phyloP scores from a whole-genome alignment of 2,113 vertebrate genomes.

The Protobothrops mucrosquamatus region DNA sequence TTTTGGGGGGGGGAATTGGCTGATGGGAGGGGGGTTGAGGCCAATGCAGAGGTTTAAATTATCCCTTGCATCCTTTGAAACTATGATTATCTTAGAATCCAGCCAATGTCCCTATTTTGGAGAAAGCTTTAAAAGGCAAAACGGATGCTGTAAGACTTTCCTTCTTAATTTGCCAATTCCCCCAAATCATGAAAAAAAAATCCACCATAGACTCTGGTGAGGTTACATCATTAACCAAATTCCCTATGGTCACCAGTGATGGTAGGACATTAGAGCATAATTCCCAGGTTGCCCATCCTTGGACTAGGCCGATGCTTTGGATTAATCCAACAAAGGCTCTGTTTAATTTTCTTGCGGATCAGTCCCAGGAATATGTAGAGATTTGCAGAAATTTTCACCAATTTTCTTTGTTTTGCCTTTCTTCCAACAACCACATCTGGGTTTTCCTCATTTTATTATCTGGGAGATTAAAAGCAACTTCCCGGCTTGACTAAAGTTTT shows the following conservation, averaged over 20 bases:
- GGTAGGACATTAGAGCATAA: neutral
- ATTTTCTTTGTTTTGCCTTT: neutral
- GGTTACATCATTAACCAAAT: neutral
- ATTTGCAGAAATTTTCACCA: neutral
- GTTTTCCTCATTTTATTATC: neutral
- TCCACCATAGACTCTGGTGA: neutral
- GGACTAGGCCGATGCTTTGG: neutral
- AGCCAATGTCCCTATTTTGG: neutral
- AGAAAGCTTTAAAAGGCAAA: neutral
- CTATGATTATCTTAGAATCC: neutral
- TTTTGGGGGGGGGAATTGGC: neutral
- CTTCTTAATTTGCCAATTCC: neutral
- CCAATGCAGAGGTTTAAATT: neutral
- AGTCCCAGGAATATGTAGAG: neutral
- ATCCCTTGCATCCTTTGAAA: neutral
- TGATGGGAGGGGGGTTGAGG: neutral
- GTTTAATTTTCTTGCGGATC: neutral
- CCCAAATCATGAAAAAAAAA: neutral
- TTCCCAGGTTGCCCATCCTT: neutral
- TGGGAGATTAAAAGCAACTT: neutral
- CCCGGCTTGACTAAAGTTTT: neutral
- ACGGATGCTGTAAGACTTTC: neutral
- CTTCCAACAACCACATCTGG: neutral
- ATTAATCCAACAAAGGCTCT: neutral
- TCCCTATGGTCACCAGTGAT: neutral